A percentile compares a stretch with the other conserved stretches of the same genome.
These are phyloP conservation scores for Chaetogeoica ovagalla DNA, from an alignment of 2,888 invertebrate species.

Conservation along the genomic window DNA sequence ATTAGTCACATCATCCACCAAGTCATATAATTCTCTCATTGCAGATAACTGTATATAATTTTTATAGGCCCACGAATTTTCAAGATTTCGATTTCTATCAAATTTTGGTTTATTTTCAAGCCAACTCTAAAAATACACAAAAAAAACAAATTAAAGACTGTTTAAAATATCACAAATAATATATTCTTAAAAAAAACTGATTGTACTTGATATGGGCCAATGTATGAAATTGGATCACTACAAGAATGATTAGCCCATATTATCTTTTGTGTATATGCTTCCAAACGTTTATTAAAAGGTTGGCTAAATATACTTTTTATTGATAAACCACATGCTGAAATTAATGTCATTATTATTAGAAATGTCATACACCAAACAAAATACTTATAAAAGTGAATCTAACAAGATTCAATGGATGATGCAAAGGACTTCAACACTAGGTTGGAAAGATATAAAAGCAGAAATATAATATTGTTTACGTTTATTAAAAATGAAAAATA, in stretches of 20 bases:
- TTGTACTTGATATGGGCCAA: slow-evolving; percentile 76
- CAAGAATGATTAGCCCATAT: slow-evolving; percentile 80
- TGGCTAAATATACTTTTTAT: slow-evolving; percentile 78
- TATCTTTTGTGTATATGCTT: slow-evolving; percentile 75
- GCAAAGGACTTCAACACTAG: too few relatives aligned
- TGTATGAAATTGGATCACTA: slow-evolving; percentile 82
- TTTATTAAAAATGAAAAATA: too few relatives aligned
- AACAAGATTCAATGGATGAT: too few relatives aligned
- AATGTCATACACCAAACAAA: too few relatives aligned
- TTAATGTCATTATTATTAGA: background rate
- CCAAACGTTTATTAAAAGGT: slow-evolving; percentile 71
- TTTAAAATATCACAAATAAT: background rate
- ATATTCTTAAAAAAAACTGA: slow-evolving; percentile 54
- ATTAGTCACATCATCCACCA: slow-evolving; percentile 71
- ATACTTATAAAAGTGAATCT: too few relatives aligned
- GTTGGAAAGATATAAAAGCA: too few relatives aligned
- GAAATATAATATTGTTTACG: too few relatives aligned
- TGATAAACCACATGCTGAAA: slow-evolving; percentile 77
- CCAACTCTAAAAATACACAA: slow-evolving; percentile 25
- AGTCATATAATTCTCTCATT: slow-evolving; percentile 71
- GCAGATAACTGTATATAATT: slow-evolving; percentile 74
- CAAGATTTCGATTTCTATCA: slow-evolving; percentile 56
- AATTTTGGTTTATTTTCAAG: slow-evolving; percentile 35
- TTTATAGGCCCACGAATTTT: slow-evolving; percentile 70
- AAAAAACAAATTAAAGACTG: background rate